A percentile compares a stretch with the other conserved stretches of the same genome.
phyloP scores from a whole-genome alignment of 2,888 invertebrate genomes.

The Eilema griseolum region DNA sequence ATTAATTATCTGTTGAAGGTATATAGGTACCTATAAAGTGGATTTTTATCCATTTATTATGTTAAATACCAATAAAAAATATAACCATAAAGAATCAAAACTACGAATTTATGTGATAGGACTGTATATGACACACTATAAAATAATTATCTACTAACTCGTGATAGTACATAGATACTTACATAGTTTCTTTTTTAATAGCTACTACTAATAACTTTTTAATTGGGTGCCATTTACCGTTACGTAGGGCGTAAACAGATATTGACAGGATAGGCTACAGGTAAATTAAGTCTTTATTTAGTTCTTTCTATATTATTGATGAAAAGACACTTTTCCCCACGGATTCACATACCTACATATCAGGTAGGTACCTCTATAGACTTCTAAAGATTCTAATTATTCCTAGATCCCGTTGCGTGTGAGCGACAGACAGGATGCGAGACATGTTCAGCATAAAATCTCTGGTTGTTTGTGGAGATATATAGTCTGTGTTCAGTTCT shows the following conservation, averaged over 20 bases:
- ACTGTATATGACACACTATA: background rate
- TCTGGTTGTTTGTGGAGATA: constrained; percentile 38
- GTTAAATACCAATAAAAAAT: background rate
- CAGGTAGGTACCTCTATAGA: constrained; percentile 10
- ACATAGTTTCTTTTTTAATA: too few relatives aligned
- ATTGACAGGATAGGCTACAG: background rate
- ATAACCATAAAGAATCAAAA: background rate
- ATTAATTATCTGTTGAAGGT: background rate
- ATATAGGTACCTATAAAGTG: too few relatives aligned
- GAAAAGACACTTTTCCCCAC: too few relatives aligned
- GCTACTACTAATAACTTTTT: background rate
- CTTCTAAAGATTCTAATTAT: constrained; percentile 27
- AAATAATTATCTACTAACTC: background rate
- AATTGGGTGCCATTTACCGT: background rate
- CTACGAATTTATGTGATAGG: background rate
- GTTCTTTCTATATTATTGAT: too few relatives aligned
- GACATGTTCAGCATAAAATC: constrained; percentile 40
- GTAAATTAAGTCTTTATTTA: background rate
- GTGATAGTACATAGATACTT: background rate
- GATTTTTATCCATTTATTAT: too few relatives aligned
- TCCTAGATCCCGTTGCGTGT: constrained; percentile 40
- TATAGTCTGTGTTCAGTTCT: constrained; percentile 18
- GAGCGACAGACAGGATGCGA: constrained; percentile 39
- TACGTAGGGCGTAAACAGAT: background rate
- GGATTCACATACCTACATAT: constrained; percentile 7